Base-by-base conservation (phyloP, 1,140 invertebrate genomes). In the Hestina assimilis region DNA sequence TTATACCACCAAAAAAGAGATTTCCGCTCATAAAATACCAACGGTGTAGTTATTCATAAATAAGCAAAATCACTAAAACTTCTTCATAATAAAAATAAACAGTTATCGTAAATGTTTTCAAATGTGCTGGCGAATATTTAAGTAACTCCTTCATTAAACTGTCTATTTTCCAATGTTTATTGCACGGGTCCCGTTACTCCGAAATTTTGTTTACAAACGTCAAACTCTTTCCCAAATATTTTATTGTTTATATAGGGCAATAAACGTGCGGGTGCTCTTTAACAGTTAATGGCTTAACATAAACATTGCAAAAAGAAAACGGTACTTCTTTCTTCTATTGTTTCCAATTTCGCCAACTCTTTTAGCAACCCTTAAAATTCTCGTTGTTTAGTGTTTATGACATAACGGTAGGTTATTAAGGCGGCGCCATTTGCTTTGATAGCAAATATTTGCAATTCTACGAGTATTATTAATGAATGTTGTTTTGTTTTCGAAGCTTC, bases 271-370 rank as follows among this genome's bases (percentile, higher is more conserved):
- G 50, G 55, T 59, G 52, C 66, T 61, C 62, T 78, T 76, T 56
- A 62, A 50, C 21, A 55, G 51, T 24, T 43, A 51, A 58, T 26
- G 35, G 54, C 15, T 48, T 48, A 29, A 41, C 28, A 47, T 72
- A 14, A 35, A 48, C 19, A n/a, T 68, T 59, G 58, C 59, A 62
- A 58, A 60, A 42, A 61, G 52, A 51, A 38, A 68, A 60, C 40
- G 35, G 20, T 51, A 47, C 54, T 54, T 66, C 63, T 71, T 45
- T 59, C 23, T 21, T 12, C 62, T 45, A 64, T 72, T 79, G 66
- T 76, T 73, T 75, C 62, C 58, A 47, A 59, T 70, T 72, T 72
- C 59, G 69, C 75, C n/a, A 78, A 79, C 79, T 82, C 76, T 82
- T 81, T 75, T 62, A 68, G 57, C 41, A 74, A 73, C 66, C 72